A percentile compares a stretch with the other conserved stretches of the same genome.
Conservation (phyloP, 2,113 vertebrate species). For the Hirundichthys speculiger region DNA sequence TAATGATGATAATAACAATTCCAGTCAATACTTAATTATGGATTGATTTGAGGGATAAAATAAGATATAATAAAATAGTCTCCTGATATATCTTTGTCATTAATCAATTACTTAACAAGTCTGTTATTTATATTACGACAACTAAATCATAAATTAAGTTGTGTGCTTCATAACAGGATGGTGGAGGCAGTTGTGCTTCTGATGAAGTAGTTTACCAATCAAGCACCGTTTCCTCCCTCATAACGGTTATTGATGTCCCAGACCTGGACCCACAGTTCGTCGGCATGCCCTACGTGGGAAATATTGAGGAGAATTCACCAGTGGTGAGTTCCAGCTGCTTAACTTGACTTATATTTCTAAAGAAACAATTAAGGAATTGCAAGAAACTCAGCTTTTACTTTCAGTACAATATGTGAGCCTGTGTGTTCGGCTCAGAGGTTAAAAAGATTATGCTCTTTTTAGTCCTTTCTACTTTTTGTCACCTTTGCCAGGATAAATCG, state of each 20-base stretch:
- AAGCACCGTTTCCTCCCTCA: slow-evolving; percentile 65
- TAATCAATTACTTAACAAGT: no score
- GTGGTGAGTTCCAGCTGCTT: slow-evolving; percentile 62
- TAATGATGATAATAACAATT: no score
- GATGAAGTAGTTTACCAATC: rapidly evolving
- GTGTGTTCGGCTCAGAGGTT: no score
- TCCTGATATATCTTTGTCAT: no score
- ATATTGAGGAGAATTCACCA: slow-evolving; percentile 71
- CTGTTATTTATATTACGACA: no score
- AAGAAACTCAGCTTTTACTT: neutral
- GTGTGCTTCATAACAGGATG: slow-evolving; percentile 76
- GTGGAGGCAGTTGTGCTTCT: slow-evolving; percentile 34
- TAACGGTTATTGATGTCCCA: slow-evolving; percentile 82
- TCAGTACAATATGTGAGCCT: neutral
- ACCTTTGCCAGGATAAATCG: slow-evolving; percentile 57
- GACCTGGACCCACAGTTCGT: slow-evolving; percentile 85
- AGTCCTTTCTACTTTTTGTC: neutral
- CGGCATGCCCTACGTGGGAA: slow-evolving; percentile 67
- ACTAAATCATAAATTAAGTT: no score
- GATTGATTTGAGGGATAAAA: no score
- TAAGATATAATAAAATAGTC: no score
- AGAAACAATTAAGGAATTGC: neutral
- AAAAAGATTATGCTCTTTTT: no score
- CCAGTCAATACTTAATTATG: no score
- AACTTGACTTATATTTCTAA: neutral